Conservation (phyloP, 1,140 invertebrate genomes). For the Himalopsyche phryganea region DNA sequence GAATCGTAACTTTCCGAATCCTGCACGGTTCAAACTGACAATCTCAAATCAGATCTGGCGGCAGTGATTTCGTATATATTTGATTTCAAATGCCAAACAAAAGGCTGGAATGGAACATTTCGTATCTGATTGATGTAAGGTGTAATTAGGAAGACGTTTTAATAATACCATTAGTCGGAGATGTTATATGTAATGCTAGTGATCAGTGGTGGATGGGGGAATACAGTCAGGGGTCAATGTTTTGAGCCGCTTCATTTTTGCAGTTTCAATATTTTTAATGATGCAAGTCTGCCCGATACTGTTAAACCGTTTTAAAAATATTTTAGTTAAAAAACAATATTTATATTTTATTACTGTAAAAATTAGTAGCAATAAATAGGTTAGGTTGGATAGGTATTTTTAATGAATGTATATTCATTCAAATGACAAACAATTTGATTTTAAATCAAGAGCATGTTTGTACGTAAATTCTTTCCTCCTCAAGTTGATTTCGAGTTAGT, state of each 20-base stretch:
- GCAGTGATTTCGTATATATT: constrained; percentile 32
- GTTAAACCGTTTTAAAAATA: too few species aligned
- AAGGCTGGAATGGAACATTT: constrained; percentile 32
- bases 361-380: too few species aligned
- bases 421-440: too few species aligned
- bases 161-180: constrained; percentile 50
- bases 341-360: too few species aligned
- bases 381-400: too few species aligned
- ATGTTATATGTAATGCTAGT: constrained; percentile 2
- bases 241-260: not conserved
- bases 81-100: constrained; percentile 34
- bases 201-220: constrained; percentile 1
- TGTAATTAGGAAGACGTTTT: constrained; percentile 56
- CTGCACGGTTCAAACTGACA: not conserved
- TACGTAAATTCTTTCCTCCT: too few species aligned
- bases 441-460: too few species aligned
- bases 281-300: too few species aligned
- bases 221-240: not conserved
- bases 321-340: too few species aligned
- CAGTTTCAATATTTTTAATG: too few species aligned
- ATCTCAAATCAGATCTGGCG: constrained; percentile 12
- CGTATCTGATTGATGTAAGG: constrained; percentile 53
- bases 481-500: too few species aligned
- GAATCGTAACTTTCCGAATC: constrained; percentile 7
- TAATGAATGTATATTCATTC: too few species aligned